Base-by-base conservation (phyloP, 1,140 invertebrate species). In the Sminthurinus signatus region DNA sequence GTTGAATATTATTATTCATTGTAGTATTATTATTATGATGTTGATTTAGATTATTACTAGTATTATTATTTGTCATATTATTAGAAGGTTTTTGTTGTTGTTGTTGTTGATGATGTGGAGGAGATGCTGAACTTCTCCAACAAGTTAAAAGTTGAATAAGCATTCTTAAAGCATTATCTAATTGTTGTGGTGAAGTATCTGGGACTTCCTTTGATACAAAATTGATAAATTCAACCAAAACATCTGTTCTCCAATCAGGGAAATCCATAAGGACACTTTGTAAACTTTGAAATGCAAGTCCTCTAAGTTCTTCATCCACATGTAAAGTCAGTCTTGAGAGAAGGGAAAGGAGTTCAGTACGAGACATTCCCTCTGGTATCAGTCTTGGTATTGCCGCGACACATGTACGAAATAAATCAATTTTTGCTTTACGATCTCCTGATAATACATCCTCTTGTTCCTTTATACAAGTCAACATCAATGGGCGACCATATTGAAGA, bases 361-460 rank as follows among this genome's bases (percentile, higher is more conserved):
- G 83, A 23, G 86, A 91, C 91, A 99, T 98, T 1, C 92, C 94
- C 77, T 98, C 96, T 0, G 96, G 96, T 68, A 99, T 93, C 5
- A 99, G 78, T 52, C 97, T 84, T 5, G 97, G 97, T 69, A 99
- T 95, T 2, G 96, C 95, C 21, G 96, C 96, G 19, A 99, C 90
- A 76, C 96, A 99, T 0, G 96, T 99, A 23, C 96, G 84, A 74
- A 99, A 98, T 63, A 99, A 78, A 80, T 99, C 96, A 65, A 99
- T 93, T 74, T 96, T 88, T 0, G 96, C 93, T 76, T 99, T 99
- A n/a, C 93, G 82, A 75, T 99, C 96, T 0, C 94, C 93, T 0
- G 91, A 94, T 28, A 98, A 87, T 82, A 98, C 89, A 21, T 57
- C 57, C 75, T 98, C 95, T 3, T 91, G 90, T 75, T 96, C 92